Conservation (phyloP, 2,113 vertebrate species). For the Peromyscus maniculatus region DNA sequence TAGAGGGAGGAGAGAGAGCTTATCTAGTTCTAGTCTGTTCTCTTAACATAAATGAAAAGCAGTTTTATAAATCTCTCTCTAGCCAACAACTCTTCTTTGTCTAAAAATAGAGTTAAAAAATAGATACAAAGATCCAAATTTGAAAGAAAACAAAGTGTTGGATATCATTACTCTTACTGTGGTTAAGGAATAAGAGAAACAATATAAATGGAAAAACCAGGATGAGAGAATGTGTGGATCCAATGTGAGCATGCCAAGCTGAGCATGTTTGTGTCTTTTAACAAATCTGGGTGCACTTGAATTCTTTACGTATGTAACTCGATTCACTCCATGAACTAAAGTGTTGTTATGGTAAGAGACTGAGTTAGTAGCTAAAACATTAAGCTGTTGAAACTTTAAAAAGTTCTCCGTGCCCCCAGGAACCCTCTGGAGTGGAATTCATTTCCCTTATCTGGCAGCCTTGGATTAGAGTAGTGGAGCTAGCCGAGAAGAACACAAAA, state of each 20-base stretch:
- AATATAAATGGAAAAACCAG: not conserved
- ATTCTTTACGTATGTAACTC: not conserved
- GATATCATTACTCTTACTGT: not conserved
- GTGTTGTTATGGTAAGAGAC: not conserved
- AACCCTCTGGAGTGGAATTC: not conserved
- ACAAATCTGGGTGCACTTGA: not conserved
- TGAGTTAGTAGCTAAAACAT: not conserved
- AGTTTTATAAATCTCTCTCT: not conserved
- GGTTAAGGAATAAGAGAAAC: constrained; percentile 1
- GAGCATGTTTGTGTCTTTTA: not conserved
- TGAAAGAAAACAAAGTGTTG: not conserved
- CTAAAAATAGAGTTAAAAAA: not conserved
- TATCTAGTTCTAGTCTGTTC: not conserved
- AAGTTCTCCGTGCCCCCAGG: not conserved
- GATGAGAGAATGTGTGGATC: not conserved
- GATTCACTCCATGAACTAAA: not conserved
- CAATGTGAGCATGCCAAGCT: not conserved
- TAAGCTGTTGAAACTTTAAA: not conserved
- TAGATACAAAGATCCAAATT: not conserved
- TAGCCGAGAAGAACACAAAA: not conserved
- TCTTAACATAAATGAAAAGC: not conserved
- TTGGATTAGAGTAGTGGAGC: not conserved
- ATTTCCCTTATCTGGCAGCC: not conserved
- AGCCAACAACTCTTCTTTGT: not conserved
- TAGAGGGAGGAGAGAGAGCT: not conserved